Percentiles rank a stretch among this genome's conserved stretches.
Evolutionary conservation across 2,113 vertebrate genomes (phyloP).

Genomic region (Lates calcarifer): DNA sequence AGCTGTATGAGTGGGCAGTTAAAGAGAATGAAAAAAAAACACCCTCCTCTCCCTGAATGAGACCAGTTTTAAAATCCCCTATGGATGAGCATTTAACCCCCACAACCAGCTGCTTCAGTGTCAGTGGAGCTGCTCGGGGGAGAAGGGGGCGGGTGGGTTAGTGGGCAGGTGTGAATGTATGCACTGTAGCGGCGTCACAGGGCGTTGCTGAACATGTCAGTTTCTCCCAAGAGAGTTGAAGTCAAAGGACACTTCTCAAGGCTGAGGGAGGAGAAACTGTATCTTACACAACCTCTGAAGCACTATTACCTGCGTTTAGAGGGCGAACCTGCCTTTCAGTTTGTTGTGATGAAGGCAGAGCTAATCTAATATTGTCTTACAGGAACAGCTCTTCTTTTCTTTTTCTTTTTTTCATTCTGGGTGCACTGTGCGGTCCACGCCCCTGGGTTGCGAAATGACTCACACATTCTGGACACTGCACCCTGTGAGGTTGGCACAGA

Average conservation of each 20-base stretch:
- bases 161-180: slow-evolving; percentile 51
- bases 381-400: slow-evolving; percentile 27
- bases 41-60: background rate
- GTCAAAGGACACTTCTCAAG: slow-evolving; percentile 48
- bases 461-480: slow-evolving; percentile 69
- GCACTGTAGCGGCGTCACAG: slow-evolving; percentile 9
- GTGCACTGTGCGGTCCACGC: slow-evolving; percentile 56
- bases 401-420: slow-evolving; percentile 14
- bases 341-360: slow-evolving; percentile 49
- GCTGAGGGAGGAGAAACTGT: background rate
- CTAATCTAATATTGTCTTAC: slow-evolving; percentile 39
- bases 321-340: slow-evolving; percentile 9
- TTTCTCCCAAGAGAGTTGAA: slow-evolving; percentile 21
- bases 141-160: too few relatives aligned
- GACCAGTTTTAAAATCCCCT: background rate
- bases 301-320: slow-evolving; percentile 49
- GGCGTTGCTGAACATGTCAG: slow-evolving; percentile 48
- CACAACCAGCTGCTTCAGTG: slow-evolving; percentile 22
- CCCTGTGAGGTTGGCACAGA: slow-evolving; percentile 59
- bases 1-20: background rate
- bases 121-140: slow-evolving; percentile 4
- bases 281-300: slow-evolving; percentile 33
- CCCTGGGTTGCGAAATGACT: slow-evolving; percentile 74
- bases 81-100: background rate
- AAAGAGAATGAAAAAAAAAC: slow-evolving; percentile 1